Conservation (phyloP, 2,888 invertebrate genomes). For the Aleiodes leptofemur region DNA sequence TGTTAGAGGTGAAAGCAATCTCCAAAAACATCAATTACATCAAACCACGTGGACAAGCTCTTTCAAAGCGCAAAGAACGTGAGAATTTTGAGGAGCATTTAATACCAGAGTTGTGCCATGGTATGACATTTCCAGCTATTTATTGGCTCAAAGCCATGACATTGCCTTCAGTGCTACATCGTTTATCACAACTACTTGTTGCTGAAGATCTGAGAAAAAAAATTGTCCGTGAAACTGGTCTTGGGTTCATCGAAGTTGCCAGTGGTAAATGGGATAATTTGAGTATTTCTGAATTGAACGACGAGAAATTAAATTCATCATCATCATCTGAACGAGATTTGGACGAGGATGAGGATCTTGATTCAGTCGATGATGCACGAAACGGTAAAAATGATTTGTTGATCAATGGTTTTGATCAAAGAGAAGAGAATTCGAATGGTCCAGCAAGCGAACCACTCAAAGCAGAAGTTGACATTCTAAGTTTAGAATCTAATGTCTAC, state of each 20-base stretch:
- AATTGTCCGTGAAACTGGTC: slow-evolving; percentile 76
- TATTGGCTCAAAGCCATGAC: slow-evolving; percentile 91
- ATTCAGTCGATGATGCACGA: slow-evolving; percentile 5
- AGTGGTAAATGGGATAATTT: slow-evolving; percentile 64
- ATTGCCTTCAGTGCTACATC: slow-evolving; percentile 90
- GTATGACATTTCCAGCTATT: slow-evolving; percentile 82
- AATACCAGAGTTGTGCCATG: slow-evolving; percentile 91
- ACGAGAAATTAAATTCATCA: slow-evolving; percentile 11
- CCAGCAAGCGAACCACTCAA: neutral
- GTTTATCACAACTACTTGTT: slow-evolving; percentile 82
- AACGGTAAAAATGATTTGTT: slow-evolving; percentile 1
- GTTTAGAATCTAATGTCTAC: slow-evolving; percentile 65
- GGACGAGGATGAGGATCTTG: slow-evolving; percentile 8
- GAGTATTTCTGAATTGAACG: slow-evolving; percentile 44
- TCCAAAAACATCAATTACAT: slow-evolving; percentile 79
- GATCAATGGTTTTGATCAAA: neutral
- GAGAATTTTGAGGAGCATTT: slow-evolving; percentile 80
- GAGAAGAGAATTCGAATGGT: neutral
- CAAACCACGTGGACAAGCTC: slow-evolving; percentile 60
- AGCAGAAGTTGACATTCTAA: slow-evolving; percentile 42
- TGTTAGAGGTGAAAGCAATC: slow-evolving; percentile 87
- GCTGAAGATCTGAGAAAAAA: slow-evolving; percentile 83
- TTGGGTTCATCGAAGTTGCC: slow-evolving; percentile 66
- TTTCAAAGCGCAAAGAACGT: slow-evolving; percentile 71
- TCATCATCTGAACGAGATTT: neutral